These are phyloP conservation scores for Poecilus cupreus DNA, from an alignment of 2,888 invertebrate genomes.

Conservation along the genomic window DNA sequence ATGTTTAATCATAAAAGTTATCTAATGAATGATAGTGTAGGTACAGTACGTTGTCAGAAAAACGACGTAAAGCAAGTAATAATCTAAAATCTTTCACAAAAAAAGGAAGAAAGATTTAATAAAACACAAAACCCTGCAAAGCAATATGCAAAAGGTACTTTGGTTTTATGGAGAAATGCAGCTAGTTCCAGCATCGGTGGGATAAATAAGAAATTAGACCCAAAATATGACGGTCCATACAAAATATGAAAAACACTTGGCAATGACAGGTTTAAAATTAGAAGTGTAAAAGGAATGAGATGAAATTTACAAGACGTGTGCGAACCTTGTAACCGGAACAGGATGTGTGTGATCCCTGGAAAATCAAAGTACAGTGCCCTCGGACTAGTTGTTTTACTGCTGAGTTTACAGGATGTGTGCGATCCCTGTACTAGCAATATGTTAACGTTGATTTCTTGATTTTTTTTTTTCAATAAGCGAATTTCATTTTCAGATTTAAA, in stretches of 20 bases:
- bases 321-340: background rate
- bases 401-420: conserved; percentile 9
- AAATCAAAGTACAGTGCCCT: too few species aligned
- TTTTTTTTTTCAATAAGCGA: too few species aligned
- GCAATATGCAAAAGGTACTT: too few species aligned
- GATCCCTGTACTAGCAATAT: conserved; percentile 13
- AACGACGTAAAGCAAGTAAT: background rate
- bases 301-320: conserved; percentile 11
- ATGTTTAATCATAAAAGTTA: too few species aligned
- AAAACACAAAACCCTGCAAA: background rate
- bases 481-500: too few species aligned
- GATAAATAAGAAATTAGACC: too few species aligned
- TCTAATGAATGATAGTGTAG: conserved; percentile 17
- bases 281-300: background rate
- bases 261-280: conserved; percentile 1
- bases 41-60: background rate
- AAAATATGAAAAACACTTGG: background rate
- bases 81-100: background rate
- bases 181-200: background rate
- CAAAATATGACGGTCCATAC: conserved; percentile 13
- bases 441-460: too few species aligned
- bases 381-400: background rate
- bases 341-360: conserved; percentile 16
- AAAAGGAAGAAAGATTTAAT: conserved; percentile 10
- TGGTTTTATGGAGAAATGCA: conserved; percentile 12